Base-by-base conservation (phyloP, 2,113 vertebrate species). In the Neodon shergylaensis region DNA sequence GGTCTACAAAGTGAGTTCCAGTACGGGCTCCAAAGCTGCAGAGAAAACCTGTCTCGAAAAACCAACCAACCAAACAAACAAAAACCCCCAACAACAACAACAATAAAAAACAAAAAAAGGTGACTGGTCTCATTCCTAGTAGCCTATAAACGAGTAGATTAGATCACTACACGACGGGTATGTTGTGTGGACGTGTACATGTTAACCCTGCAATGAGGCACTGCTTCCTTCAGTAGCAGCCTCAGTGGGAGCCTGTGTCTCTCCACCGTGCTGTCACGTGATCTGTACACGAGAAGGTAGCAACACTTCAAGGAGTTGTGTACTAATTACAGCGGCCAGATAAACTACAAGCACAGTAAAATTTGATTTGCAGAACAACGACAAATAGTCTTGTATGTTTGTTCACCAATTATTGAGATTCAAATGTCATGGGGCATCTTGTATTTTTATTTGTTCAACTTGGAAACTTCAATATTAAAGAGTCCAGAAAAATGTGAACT, bases 381-480 rank as follows among this genome's bases (percentile, higher is more conserved):
- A 76, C 65, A 82, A 54, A 61, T 84, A 49, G 28, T 78, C 92
- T 78, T 65, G 47, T 22, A 95, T 63, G 49, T 61, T 39, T 92
- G 16, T 65, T 90, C 70, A 65, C n/a, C 7, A 42, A 85, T 89
- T 72, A 76, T 74, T 88, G 81, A 96, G 92, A 95, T 91, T 73
- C 73, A 94, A 49, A 82, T 92, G 84, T 83, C 85, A 90, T 36
- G 42, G 82, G 44, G 31, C 26, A 47, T 54, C 9, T 47, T 68
- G 26, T 28, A 91, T 76, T 95, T 96, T 96, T 79, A 83, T 92
- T 96, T 89, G 82, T 58, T 95, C 54, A 94, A 77, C 78, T 76
- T 94, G 72, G 77, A n/a, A 93, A 91, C 36, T 74, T 86, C 87
- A 86, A 79, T 76, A 74, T 39, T 70, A 91, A 84, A 77, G 78